Evolutionary conservation across 2,888 invertebrate species (phyloP).

Genomic region (Orthonevra nobilis): DNA sequence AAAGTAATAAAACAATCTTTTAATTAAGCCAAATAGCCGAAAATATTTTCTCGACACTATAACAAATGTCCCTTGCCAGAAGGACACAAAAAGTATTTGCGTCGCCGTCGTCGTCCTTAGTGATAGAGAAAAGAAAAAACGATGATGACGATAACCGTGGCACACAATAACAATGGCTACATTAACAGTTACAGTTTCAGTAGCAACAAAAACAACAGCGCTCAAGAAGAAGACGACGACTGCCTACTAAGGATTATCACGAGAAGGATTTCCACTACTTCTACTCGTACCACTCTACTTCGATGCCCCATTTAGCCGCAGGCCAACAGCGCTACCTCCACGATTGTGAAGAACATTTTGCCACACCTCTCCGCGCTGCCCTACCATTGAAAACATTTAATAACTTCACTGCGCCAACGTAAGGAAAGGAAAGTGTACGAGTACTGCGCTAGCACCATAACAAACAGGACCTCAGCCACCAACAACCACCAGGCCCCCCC

Average conservation of each 20-base stretch:
- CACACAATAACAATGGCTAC: background rate
- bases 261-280: constrained; percentile 15
- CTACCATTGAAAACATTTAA: constrained; percentile 60
- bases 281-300: too few species aligned
- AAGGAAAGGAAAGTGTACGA: constrained; percentile 36
- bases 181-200: constrained; percentile 19
- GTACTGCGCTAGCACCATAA: constrained; percentile 27
- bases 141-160: constrained; percentile 15
- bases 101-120: constrained; percentile 1
- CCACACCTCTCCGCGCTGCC: background rate
- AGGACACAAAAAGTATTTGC: constrained; percentile 17
- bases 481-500: constrained; percentile 11
- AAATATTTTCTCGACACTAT: constrained; percentile 51
- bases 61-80: constrained; percentile 40
- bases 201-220: constrained; percentile 11
- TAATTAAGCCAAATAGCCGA: constrained; percentile 59
- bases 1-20: constrained; percentile 50
- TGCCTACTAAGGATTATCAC: constrained; percentile 22
- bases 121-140: too few species aligned
- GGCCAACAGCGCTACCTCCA: constrained; percentile 38
- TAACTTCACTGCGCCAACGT: constrained; percentile 68
- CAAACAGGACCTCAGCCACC: constrained; percentile 16
- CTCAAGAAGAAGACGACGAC: constrained; percentile 3
- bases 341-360: constrained; percentile 28
- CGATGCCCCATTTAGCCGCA: constrained; percentile 44